Evolutionary conservation across 1,140 invertebrate genomes (phyloP).

Genomic region (Penaeus indicus): DNA sequence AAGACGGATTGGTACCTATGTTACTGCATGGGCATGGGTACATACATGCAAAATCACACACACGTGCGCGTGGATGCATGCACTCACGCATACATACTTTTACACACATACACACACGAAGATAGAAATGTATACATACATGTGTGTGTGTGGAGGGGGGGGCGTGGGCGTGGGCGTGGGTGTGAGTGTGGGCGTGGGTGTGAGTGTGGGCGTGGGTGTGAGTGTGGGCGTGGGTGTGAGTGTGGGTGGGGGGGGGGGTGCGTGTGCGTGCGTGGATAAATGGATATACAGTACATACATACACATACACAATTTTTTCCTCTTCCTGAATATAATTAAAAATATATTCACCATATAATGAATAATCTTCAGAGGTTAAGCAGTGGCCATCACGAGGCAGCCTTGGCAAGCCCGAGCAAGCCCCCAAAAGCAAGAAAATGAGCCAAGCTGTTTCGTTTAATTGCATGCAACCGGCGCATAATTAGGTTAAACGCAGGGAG

Average conservation of each 20-base stretch:
- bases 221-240: slow-evolving; percentile 81
- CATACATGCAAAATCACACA: too few species aligned
- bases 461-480: too few species aligned
- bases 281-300: slow-evolving; percentile 9
- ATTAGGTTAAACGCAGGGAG: too few species aligned
- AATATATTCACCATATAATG: not conserved
- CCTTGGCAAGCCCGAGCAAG: too few species aligned
- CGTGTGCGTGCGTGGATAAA: not conserved
- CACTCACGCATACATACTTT: too few species aligned
- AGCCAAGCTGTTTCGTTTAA: too few species aligned
- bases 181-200: slow-evolving; percentile 75
- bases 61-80: too few species aligned
- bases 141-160: not conserved
- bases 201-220: slow-evolving; percentile 82
- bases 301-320: not conserved
- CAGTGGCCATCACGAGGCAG: too few species aligned
- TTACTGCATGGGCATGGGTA: too few species aligned
- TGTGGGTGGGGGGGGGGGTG: slow-evolving; percentile 59
- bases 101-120: not conserved
- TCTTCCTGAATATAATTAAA: not conserved
- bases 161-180: not conserved
- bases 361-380: too few species aligned
- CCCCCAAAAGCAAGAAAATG: too few species aligned
- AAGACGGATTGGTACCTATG: too few species aligned
- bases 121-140: not conserved